Evolutionary conservation across 2,113 vertebrate species (phyloP).

Genomic region (Solenodon paradoxus): DNA sequence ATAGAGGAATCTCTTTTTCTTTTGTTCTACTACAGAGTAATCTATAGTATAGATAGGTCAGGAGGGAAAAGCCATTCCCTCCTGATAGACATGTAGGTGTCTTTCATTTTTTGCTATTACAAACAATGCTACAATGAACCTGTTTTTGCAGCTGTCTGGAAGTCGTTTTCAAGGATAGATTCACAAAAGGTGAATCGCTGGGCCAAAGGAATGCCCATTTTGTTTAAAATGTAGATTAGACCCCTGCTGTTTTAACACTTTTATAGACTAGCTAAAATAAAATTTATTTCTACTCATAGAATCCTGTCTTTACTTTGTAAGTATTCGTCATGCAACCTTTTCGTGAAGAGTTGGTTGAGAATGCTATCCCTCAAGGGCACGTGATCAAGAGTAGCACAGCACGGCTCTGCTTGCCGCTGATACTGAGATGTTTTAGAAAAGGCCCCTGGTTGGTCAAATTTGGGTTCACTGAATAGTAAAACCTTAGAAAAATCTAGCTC

Average conservation of each 20-base stretch:
- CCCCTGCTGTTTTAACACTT: constrained; percentile 34
- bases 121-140: constrained; percentile 37
- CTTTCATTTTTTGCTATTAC: constrained; percentile 11
- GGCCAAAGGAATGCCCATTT: constrained; percentile 40
- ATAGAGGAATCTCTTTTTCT: neutral
- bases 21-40: constrained; percentile 22
- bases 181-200: constrained; percentile 30
- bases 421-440: constrained; percentile 35
- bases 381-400: neutral
- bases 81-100: neutral
- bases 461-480: neutral
- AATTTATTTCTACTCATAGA: constrained; percentile 40
- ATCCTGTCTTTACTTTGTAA: constrained; percentile 49
- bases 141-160: constrained; percentile 23
- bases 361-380: neutral
- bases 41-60: neutral
- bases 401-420: neutral
- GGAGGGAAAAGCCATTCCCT: constrained; percentile 40
- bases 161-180: neutral
- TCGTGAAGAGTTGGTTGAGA: constrained; percentile 39
- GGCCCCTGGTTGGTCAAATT: neutral
- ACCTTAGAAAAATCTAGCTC: constrained; percentile 20
- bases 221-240: constrained; percentile 34
- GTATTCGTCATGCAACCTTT: constrained; percentile 1
- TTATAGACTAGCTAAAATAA: constrained; percentile 34